Base-by-base conservation (phyloP, 2,888 invertebrate species). In the Chironomus riparius region DNA sequence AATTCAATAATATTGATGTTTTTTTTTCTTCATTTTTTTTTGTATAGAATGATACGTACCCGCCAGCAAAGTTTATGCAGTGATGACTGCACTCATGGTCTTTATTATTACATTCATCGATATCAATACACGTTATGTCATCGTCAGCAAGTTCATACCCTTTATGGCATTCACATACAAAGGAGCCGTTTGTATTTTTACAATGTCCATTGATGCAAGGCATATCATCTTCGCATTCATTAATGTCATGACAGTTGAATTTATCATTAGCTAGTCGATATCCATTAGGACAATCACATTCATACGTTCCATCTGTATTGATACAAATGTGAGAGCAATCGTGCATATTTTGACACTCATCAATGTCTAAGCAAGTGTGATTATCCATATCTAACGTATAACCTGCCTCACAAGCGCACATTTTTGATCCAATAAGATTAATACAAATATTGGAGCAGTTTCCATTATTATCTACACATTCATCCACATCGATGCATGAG, bases 161-260 rank as follows among this genome's bases (percentile, higher is more conserved):
- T 2, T 82, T 80, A 12, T 86, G 87, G 79, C 91, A 91, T n/a
- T 82, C 81, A 80, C 92, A 92, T 77, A 84, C 83, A 61, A 83
- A 87, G 2, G 85, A 84, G 0, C 87, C 88, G 6, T 83, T 81
- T 0, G 81, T 80, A 77, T 87, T 87, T 10, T 28, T 38, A 47
- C 72, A 72, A 47, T 38, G 72, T 5, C 72, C 72, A 56, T 72
- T 24, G 38, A 38, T 72, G 72, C 72, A 72, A 1, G 72, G 72
- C 38, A 50, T 85, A 85, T 80, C 81, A 74, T 56, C 56, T 56
- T 56, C 56, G 77, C 85, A 85, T 70, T 82, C 83, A 70, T 80
- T 79, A 4, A 80, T 78, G 77, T 85, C 83, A 2, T 79, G 79
- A 56, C 83, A 83, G 5, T 79, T 81, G 50, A 79, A 79, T 56